phyloP scores from a whole-genome alignment of 2,797 vertebrate species.

The Rhincodon typus region DNA sequence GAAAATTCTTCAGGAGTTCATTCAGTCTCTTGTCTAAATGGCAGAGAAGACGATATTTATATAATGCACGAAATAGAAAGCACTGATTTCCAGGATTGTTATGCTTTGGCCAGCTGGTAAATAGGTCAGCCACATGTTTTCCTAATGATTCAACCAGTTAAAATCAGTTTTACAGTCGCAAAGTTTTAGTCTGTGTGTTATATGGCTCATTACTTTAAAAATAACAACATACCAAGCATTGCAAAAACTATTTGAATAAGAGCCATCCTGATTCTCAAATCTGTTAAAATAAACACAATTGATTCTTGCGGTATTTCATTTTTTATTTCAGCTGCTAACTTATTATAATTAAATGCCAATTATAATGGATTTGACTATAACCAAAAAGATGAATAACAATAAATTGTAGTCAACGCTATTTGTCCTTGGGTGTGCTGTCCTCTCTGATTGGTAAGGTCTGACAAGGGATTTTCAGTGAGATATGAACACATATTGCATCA shows the following conservation, averaged over 20 bases:
- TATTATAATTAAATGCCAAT: background rate
- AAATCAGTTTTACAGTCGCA: slow-evolving; percentile 2
- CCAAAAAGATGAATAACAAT: background rate
- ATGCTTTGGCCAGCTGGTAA: slow-evolving; percentile 26
- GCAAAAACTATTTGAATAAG: background rate
- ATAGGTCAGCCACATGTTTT: slow-evolving; percentile 23
- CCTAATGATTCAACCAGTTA: background rate
- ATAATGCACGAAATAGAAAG: slow-evolving; percentile 19
- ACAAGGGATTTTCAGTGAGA: background rate
- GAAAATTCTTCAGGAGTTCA: background rate
- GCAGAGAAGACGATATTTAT: slow-evolving; percentile 18
- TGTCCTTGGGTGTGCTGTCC: background rate
- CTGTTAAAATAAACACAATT: background rate
- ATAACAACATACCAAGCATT: background rate
- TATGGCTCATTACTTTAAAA: background rate
- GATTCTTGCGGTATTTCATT: background rate
- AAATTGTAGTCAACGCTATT: too few relatives aligned
- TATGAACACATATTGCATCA: background rate
- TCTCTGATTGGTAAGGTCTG: background rate
- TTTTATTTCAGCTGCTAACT: background rate
- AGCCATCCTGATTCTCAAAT: background rate
- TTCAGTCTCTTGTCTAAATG: background rate
- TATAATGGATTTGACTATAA: background rate
- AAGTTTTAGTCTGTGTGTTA: background rate
- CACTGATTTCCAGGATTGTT: slow-evolving; percentile 25